Base-by-base conservation (phyloP, 2,888 invertebrate species). In the Synergus itoensis region DNA sequence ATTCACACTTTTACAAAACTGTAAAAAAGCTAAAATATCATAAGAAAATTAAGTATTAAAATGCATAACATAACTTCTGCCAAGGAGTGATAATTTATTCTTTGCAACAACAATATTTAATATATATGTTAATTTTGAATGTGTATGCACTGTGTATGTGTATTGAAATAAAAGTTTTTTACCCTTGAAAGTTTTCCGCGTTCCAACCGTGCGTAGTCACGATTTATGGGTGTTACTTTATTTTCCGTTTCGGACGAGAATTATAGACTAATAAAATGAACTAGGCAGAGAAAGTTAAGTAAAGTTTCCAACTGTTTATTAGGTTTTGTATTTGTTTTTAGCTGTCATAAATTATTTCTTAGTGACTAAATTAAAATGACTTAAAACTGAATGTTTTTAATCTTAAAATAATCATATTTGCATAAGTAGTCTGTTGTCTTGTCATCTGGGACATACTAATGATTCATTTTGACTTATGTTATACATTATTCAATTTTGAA, bases 401-500 rank as follows among this genome's bases (percentile, higher is more conserved):
- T 7, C 5, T 36, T 0, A 36, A 36, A 36, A 36, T 36, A 36
- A 36, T 36, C 36, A 36, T 5, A 36, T 36, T 4, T 57, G 57
- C 18, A 57, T 57, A 57, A 57, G 18, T 4, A 57, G 9, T 9
- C 3, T 11, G 9, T 18, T 57, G 0, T 0, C 18, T 9, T n/a
- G 18, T 18, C 4, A 57, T 57, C 18, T 57, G 57, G 57, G 57
- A 4, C 18, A 57, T 57, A n/a, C 16, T 36, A 36, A 40, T 73
- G 53, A 73, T 12, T 73, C 53, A 73, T 53, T 62, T 53, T 73
- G 53, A 53, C 53, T 40, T 53, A 57, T 57, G 73, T 36, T 73
- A 18, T n/a, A 40, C 53, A 73, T 73, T n/a, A 73, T 73, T 57
- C 53, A 73, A 73, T 57, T 53, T 57, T 36, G 36, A 73, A 28